These are phyloP conservation scores for Drosophila parthenogenetica DNA, from an alignment of 2,888 invertebrate species.

Conservation along the genomic window DNA sequence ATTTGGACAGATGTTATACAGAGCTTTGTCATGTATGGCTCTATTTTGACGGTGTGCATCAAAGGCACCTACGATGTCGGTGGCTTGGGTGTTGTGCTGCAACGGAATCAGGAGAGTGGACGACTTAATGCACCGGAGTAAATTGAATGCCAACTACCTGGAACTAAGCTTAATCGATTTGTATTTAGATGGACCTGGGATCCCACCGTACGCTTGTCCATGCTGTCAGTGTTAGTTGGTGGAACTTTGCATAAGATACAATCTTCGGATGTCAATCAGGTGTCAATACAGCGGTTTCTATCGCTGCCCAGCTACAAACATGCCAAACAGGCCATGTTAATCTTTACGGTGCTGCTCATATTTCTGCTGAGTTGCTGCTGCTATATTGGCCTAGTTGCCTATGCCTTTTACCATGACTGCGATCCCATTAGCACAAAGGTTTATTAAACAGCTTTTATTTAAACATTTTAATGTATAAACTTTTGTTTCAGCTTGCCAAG, in stretches of 20 bases:
- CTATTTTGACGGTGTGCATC: conserved; percentile 89
- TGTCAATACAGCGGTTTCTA: conserved; percentile 93
- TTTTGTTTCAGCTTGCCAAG: conserved; percentile 87
- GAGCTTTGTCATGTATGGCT: conserved; percentile 90
- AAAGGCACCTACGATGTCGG: conserved; percentile 91
- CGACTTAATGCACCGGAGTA: conserved; percentile 90
- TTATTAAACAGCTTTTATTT: conserved; percentile 13
- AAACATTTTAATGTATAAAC: too few relatives aligned
- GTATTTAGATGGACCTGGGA: conserved; percentile 89
- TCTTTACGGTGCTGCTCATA: conserved; percentile 88
- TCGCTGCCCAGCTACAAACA: conserved; percentile 89
- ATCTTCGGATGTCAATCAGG: conserved; percentile 92
- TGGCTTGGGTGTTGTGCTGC: conserved; percentile 88
- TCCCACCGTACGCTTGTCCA: conserved; percentile 91
- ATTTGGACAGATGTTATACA: conserved; percentile 94
- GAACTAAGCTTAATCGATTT: not conserved
- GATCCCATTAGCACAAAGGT: conserved; percentile 93
- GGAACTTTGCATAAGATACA: conserved; percentile 92
- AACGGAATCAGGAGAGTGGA: conserved; percentile 89
- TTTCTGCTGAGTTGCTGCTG: conserved; percentile 88
- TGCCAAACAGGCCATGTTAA: conserved; percentile 89
- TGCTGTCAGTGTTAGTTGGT: conserved; percentile 91
- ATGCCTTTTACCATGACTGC: conserved; percentile 91
- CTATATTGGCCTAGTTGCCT: conserved; percentile 90
- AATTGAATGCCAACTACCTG: conserved; percentile 56